Evolutionary conservation across 2,888 invertebrate genomes (phyloP).

Genomic region (Allolobophora icterica): DNA sequence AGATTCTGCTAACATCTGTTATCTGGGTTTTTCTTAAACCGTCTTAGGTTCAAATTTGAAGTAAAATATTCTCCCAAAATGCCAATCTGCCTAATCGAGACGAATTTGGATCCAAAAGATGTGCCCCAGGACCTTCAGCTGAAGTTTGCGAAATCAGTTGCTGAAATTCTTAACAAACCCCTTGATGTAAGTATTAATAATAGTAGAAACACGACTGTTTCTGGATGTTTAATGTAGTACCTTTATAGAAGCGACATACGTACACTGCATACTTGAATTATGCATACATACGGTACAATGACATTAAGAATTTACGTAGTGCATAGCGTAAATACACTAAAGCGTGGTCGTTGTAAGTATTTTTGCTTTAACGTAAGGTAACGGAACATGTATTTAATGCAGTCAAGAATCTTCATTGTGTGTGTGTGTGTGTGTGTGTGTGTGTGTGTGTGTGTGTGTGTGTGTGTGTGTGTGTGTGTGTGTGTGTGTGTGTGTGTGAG

Average conservation of each 20-base stretch:
- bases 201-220: too few relatives aligned
- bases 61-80: neutral
- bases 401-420: too few relatives aligned
- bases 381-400: neutral
- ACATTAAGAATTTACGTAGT: neutral
- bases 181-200: constrained; percentile 24
- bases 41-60: neutral
- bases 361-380: neutral
- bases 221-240: too few relatives aligned
- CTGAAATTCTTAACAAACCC: constrained; percentile 30
- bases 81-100: constrained; percentile 28
- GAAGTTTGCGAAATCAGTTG: constrained; percentile 27
- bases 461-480: too few relatives aligned
- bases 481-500: too few relatives aligned
- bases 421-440: too few relatives aligned
- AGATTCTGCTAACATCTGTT: neutral
- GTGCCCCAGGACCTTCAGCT: constrained; percentile 26
- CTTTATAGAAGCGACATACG: too few relatives aligned
- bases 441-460: too few relatives aligned
- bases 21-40: neutral
- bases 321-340: neutral
- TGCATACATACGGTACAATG: too few relatives aligned
- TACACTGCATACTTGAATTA: too few relatives aligned
- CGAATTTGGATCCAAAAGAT: constrained; percentile 12
- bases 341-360: neutral